Conservation (phyloP, 2,888 invertebrate genomes). For the Pseudococcus viburni region DNA sequence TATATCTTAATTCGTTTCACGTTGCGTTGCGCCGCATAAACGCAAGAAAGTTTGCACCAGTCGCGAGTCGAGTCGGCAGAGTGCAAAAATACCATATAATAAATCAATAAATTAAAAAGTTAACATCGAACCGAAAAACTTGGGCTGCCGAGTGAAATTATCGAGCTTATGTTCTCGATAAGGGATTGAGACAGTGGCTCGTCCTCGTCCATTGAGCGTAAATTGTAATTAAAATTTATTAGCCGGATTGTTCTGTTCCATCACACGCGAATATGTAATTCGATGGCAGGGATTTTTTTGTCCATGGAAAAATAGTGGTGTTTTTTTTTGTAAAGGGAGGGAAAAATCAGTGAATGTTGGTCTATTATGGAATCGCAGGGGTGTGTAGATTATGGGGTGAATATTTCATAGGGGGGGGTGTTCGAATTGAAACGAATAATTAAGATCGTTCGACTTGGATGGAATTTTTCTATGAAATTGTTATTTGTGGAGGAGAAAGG, state of each 20-base stretch:
- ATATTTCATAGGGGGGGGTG: not conserved
- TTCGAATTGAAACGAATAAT: no score
- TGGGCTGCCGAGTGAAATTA: slow-evolving; percentile 7
- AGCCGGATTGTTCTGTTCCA: not conserved
- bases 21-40: not conserved
- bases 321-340: not conserved
- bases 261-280: slow-evolving; percentile 32
- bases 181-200: slow-evolving; percentile 13
- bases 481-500: no score
- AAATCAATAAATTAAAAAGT: slow-evolving; percentile 53
- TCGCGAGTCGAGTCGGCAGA: not conserved
- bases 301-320: not conserved
- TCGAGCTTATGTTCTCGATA: slow-evolving; percentile 31
- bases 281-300: not conserved
- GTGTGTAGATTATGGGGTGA: not conserved
- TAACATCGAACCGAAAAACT: slow-evolving; percentile 33
- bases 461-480: no score
- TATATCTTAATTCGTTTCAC: slow-evolving; percentile 7
- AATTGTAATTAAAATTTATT: slow-evolving; percentile 52
- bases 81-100: slow-evolving; percentile 24
- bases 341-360: not conserved
- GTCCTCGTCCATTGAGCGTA: not conserved
- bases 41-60: slow-evolving; percentile 14
- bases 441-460: no score
- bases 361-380: no score